Conservation (phyloP, 2,113 vertebrate species). For the Dendrocopos noguchii region DNA sequence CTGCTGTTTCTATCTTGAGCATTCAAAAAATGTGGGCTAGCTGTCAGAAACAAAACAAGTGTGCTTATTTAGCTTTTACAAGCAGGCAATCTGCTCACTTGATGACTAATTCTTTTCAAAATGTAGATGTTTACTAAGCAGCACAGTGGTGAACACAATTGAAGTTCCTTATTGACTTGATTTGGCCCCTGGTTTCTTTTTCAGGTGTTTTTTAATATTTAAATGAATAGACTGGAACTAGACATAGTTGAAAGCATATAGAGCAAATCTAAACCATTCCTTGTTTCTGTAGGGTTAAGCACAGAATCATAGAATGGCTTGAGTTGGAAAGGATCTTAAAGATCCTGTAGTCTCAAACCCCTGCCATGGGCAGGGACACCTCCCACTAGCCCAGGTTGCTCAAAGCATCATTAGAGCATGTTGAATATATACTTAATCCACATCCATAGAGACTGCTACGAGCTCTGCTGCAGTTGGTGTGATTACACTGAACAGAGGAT, state of each 20-base stretch:
- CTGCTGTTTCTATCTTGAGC: conserved; percentile 10
- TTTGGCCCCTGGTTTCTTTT: background rate
- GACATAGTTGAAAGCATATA: background rate
- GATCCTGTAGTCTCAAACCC: too few relatives aligned
- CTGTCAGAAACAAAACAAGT: background rate
- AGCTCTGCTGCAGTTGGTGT: background rate
- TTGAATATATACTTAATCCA: background rate
- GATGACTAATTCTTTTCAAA: background rate
- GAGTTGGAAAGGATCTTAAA: too few relatives aligned
- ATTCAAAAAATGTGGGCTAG: background rate
- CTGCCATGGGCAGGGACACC: too few relatives aligned
- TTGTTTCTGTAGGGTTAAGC: background rate
- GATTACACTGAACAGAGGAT: background rate
- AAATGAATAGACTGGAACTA: background rate
- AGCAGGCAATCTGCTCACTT: background rate
- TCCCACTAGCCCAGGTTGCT: too few relatives aligned
- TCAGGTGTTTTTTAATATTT: background rate
- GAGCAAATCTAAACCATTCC: background rate
- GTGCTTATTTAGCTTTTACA: background rate
- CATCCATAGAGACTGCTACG: background rate
- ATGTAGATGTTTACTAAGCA: background rate
- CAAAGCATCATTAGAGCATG: too few relatives aligned
- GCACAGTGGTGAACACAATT: background rate
- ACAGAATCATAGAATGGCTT: too few relatives aligned
- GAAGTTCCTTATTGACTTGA: background rate